Percentiles rank a stretch among this genome's conserved stretches.
Evolutionary conservation across 1,140 invertebrate genomes (phyloP).

Genomic region (Drosophila parvula): DNA sequence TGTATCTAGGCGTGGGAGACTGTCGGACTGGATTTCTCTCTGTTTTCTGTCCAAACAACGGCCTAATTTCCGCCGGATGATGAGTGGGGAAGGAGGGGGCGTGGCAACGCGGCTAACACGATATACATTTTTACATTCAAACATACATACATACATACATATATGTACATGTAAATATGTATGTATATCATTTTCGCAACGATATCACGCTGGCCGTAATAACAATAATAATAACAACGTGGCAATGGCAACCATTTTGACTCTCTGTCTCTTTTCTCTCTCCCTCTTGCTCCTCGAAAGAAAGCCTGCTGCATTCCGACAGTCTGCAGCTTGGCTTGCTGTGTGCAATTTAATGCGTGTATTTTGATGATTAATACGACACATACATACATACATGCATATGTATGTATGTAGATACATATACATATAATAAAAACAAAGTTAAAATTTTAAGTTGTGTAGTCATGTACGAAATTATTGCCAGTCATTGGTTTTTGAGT

Average conservation of each 20-base stretch:
- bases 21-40: not conserved
- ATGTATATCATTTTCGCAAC: slow-evolving; percentile 18
- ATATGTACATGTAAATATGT: too few relatives aligned
- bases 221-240: slow-evolving; percentile 61
- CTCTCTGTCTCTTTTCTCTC: slow-evolving; percentile 6
- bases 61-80: slow-evolving; percentile 4
- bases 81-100: not conserved
- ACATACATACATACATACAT: not conserved
- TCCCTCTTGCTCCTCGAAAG: not conserved
- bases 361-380: not conserved
- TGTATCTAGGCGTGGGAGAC: slow-evolving; percentile 19
- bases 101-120: slow-evolving; percentile 22
- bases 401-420: not conserved
- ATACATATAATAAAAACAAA: not conserved
- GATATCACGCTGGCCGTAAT: slow-evolving; percentile 18
- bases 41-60: slow-evolving; percentile 4
- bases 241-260: slow-evolving; percentile 55
- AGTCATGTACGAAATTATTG: not conserved
- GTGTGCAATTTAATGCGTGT: too few relatives aligned
- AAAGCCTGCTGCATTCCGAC: slow-evolving; percentile 23
- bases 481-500: slow-evolving; percentile 11
- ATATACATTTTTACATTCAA: not conserved
- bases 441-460: too few relatives aligned
- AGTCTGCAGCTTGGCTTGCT: slow-evolving; percentile 13
- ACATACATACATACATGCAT: not conserved